These are phyloP conservation scores for Egretta garzetta DNA, from an alignment of 2,113 vertebrate species.

Conservation along the genomic window DNA sequence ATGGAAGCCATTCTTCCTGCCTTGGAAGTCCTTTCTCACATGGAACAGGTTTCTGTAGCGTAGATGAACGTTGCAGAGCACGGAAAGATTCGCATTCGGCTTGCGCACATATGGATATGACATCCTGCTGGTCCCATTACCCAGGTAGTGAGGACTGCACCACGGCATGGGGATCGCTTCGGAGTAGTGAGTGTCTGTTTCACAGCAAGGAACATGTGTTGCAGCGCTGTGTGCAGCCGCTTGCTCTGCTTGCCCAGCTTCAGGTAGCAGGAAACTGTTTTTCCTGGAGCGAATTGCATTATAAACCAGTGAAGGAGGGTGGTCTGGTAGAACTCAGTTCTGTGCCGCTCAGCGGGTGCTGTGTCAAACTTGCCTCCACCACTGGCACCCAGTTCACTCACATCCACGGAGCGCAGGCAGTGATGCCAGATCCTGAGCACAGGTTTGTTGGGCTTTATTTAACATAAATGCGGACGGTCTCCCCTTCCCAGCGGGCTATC, in stretches of 20 bases:
- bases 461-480: neutral
- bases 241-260: neutral
- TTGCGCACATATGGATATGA: neutral
- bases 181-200: neutral
- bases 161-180: rapidly evolving
- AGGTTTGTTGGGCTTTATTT: neutral
- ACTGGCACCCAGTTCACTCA: neutral
- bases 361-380: neutral
- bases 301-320: neutral
- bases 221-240: neutral
- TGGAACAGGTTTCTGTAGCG: neutral
- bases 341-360: neutral
- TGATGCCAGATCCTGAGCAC: neutral
- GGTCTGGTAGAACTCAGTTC: neutral
- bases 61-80: neutral
- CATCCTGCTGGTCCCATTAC: neutral
- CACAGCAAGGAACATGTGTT: neutral
- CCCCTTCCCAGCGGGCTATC: neutral
- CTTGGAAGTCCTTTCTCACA: neutral
- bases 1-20: neutral
- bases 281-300: neutral
- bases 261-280: neutral
- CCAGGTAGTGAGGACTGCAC: neutral
- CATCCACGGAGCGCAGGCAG: neutral
- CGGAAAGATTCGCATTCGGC: neutral